A percentile compares a stretch with the other conserved stretches of the same genome.
Evolutionary conservation across 2,888 invertebrate genomes (phyloP).

Genomic region (Dexiosoma caninum): DNA sequence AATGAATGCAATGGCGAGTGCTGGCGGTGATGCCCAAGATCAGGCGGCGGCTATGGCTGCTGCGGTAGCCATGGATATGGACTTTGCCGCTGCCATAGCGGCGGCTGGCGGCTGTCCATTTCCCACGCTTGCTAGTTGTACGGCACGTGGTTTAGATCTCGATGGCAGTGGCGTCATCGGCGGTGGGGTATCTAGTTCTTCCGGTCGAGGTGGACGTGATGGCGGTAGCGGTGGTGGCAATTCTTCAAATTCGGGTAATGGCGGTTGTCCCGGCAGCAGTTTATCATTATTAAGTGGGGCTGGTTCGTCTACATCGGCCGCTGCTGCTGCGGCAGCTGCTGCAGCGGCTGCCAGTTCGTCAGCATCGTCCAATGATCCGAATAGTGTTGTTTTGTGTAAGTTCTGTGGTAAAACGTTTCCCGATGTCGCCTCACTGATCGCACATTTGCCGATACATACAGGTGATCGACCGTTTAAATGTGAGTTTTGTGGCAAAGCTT

Average conservation of each 20-base stretch:
- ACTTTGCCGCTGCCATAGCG: conserved; percentile 70
- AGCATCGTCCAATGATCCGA: conserved; percentile 80
- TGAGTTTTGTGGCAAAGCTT: conserved; percentile 95
- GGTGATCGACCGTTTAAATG: conserved; percentile 95
- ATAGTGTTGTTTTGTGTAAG: conserved; percentile 91
- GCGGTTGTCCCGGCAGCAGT: conserved; percentile 71
- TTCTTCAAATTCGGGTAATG: conserved; percentile 67
- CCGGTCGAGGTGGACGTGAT: conserved; percentile 65
- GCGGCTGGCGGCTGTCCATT: conserved; percentile 68
- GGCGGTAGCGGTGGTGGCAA: conserved; percentile 67
- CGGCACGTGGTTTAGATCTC: conserved; percentile 63
- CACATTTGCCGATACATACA: conserved; percentile 92
- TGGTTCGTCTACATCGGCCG: conserved; percentile 72
- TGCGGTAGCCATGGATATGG: conserved; percentile 73
- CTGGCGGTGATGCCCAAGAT: conserved; percentile 74
- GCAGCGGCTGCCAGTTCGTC: conserved; percentile 72
- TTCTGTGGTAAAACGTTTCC: conserved; percentile 96
- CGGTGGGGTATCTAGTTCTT: conserved; percentile 57
- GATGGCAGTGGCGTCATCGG: conserved; percentile 69
- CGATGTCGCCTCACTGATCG: conserved; percentile 91
- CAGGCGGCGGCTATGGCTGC: conserved; percentile 74
- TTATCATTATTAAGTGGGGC: conserved; percentile 66
- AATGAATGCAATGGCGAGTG: conserved; percentile 74
- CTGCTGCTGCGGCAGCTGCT: conserved; percentile 72
- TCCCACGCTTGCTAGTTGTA: conserved; percentile 69